Base-by-base conservation (phyloP, 1,140 invertebrate species). In the Penaeus indicus region DNA sequence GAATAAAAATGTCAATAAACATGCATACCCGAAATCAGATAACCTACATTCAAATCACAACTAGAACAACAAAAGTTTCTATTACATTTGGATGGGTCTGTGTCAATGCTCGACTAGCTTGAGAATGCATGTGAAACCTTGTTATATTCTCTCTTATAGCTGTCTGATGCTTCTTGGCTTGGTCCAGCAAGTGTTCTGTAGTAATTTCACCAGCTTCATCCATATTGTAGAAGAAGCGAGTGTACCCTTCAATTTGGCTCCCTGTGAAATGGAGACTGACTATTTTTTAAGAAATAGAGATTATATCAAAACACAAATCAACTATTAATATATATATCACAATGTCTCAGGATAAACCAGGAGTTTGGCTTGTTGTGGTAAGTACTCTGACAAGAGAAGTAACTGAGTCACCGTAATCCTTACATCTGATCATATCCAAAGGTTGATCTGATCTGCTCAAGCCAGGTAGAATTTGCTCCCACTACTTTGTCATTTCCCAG, bases 401-500 rank as follows among this genome's bases (percentile, higher is more conserved):
- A 54, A 54, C 47, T 54, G 47, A 54, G 47, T 10, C 13, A 13
- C 47, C 8, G 25, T 8, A 27, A 61, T 18, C 90, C 91, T 92
- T 81, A 92, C 92, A 91, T 89, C 25, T 91, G 22, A 89, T 72
- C 18, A 91, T 78, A 75, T 95, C 95, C 27, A 95, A 91, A 0
- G 95, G 94, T 91, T 95, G 95, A 89, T 97, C 96, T 22, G 97
- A 96, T 86, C 96, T n/a, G 95, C 91, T 96, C 95, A 90, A 99
- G 96, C 96, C 92, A 97, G 94, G 93, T 98, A 99, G 93, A 98
- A 98, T 96, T 97, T 25, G 96, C 96, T 8, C 98, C 98, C 90
- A 97, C 93, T 86, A 98, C 95, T 92, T 97, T 96, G 93, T 99
- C 98, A 92, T 96, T 97, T 93, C 99, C 99, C n/a, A n/a, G n/a